These are phyloP conservation scores for Todiramphus saurophagus DNA, from an alignment of 2,113 vertebrate species.

Conservation along the genomic window DNA sequence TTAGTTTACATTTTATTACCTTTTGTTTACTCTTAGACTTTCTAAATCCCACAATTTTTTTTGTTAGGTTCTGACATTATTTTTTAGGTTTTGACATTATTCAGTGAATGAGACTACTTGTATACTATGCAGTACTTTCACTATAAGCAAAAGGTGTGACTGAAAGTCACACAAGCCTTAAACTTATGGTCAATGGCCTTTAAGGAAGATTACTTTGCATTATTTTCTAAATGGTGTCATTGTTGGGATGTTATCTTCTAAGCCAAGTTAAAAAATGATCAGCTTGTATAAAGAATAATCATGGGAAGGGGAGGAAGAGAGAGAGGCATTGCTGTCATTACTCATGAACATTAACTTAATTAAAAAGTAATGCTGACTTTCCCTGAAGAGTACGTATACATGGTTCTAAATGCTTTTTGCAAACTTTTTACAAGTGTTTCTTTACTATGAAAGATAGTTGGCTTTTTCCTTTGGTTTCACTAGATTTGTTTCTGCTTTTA, in stretches of 20 bases:
- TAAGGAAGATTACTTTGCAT: background rate
- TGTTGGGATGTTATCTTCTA: background rate
- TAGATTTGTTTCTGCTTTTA: background rate
- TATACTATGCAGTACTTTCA: background rate
- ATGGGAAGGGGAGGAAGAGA: background rate
- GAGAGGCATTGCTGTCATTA: background rate
- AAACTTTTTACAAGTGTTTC: background rate
- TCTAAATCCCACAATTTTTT: background rate
- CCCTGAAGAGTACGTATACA: background rate
- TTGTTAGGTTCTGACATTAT: background rate
- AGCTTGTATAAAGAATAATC: background rate
- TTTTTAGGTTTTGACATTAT: background rate
- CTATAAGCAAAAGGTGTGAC: background rate
- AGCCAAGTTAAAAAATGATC: background rate
- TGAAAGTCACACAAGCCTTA: background rate
- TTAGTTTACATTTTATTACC: background rate
- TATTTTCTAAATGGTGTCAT: background rate
- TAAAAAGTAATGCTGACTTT: background rate
- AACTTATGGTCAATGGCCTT: accelerated
- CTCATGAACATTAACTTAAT: background rate
- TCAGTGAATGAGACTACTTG: background rate
- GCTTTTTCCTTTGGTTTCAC: background rate
- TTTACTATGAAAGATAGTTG: background rate
- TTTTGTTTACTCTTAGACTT: background rate
- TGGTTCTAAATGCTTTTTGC: background rate